Evolutionary conservation across 2,113 vertebrate genomes (phyloP), one percentile per base, ranked within the genome.

Genomic region (Paralichthys olivaceus): DNA sequence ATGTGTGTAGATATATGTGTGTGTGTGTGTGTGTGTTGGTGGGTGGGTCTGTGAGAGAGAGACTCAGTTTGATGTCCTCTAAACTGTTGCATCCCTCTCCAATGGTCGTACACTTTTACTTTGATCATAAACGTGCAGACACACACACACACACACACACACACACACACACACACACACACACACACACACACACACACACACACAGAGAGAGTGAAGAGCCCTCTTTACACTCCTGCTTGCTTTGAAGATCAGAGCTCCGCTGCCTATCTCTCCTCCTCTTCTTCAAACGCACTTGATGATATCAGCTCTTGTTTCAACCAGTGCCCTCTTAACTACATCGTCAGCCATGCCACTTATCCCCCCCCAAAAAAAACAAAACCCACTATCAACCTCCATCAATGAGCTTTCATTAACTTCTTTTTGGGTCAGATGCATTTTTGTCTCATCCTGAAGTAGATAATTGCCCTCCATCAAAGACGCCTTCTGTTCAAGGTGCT

Each of bases 401-500:
- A 56, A 8, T 64, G 22, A 68, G 43, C 77, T 87, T 83, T 79
- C 69, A 85, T 82, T 77, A 37, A 28, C 67, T 62, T 84, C 55
- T 77, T 85, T 84, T 76, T 51, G 72, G 77, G 78, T 75, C 77
- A 84, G 67, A 53, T 68, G 51, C 71, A 23, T 1, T 57, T 53
- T 61, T 77, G 9, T 73, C 23, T 11, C 7, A 3, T 17, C 51
- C 70, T 80, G 53, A 72, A 77, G 75, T 55, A 86, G 81, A 91
- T 92, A 90, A 93, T 91, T 93, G 82, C 71, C 61, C 85, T 76
- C 65, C 75, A 84, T 90, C 91, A 88, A 81, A 90, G 43, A 43
- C n/a, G 53, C 47, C 78, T 58, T 61, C 75, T 81, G 34, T 78
- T 77, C 45, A 29, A 79, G 72, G 77, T 76, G 58, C 59, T 79